Evolutionary conservation across 2,888 invertebrate species (phyloP).

Genomic region (Archaeoteleia sp.): DNA sequence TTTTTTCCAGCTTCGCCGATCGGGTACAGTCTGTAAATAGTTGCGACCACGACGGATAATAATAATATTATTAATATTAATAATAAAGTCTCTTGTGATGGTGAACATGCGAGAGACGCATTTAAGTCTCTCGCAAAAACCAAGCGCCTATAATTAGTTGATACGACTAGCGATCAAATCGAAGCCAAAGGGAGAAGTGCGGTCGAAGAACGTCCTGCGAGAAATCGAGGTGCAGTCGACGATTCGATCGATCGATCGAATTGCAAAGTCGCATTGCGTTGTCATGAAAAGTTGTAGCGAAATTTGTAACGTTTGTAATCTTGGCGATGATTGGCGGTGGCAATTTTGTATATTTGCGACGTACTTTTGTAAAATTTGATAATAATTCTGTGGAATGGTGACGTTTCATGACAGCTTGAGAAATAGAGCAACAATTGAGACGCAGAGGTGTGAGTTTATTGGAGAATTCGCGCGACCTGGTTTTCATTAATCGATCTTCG

Average conservation of each 20-base stretch:
- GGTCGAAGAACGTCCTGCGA: conserved; percentile 15
- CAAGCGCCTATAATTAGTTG: conserved; percentile 57
- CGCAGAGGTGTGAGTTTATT: background rate
- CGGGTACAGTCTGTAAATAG: conserved; percentile 42
- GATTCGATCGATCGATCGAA: background rate
- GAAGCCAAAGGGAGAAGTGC: conserved; percentile 47
- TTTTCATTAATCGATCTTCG: conserved; percentile 12
- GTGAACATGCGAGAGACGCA: conserved; percentile 39
- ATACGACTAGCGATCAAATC: conserved; percentile 52
- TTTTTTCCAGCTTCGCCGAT: conserved; percentile 47
- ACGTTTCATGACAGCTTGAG: no score
- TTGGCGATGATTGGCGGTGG: no score
- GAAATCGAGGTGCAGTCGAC: background rate
- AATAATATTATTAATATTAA: conserved; percentile 30
- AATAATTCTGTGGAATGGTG: no score
- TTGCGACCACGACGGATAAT: conserved; percentile 25
- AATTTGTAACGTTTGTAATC: no score
- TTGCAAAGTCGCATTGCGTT: no score
- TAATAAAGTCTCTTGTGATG: conserved; percentile 45
- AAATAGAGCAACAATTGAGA: background rate
- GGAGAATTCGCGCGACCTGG: background rate
- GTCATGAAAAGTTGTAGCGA: no score
- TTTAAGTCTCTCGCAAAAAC: conserved; percentile 37
- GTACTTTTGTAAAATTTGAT: no score
- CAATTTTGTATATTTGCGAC: no score